Evolutionary conservation across 30 jellyfish, hydroid and myxozoan genomes (phyloP), one percentile per base, ranked within the genome.

Genomic region (Aurelia sp.): DNA sequence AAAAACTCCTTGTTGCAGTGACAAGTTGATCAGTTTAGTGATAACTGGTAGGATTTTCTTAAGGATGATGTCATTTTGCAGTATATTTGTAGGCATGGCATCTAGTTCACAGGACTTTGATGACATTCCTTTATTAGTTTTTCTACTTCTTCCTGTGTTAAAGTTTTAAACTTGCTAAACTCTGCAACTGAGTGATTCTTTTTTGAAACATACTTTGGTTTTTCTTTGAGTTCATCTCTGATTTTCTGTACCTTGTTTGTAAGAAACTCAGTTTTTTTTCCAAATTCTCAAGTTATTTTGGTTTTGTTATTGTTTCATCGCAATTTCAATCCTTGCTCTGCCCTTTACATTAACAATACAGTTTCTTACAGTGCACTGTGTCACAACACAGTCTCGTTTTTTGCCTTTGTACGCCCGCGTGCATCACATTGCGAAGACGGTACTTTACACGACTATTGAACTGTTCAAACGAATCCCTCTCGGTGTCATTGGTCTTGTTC

Each of bases 61-160:
- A 60, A 60, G 90, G 69, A 65, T 60, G 38, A 76, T 58, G 47
- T 76, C 87, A 41, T 65, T 79, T 65, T 61, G 59, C 81, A 79
- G 31, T 79, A 79, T 65, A 79, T 63, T 65, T 62, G 82, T 79
- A 63, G 90, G 90, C 80, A 79, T 79, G 81, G 55, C 80, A 79
- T 63, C 90, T 63, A 79, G 82, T 31, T 79, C 90, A 65, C 69
- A 79, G 63, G 88, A 76, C 41, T 76, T 27, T 52, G 80, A 63
- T 40, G 68, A 79, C 90, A 79, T 63, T 31, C 82, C 71, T 62
- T 79, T 79, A 79, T 79, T 63, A 60, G 81, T n/a, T 76, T 76
- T 76, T 55, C 63, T 7, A 52, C 88, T 1, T 74, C 85, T 58
- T 76, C 88, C 88, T 52, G 77, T 55, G 88, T 76, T 40, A 52